Evolutionary conservation across 92 coral and sea anemone species (phyloP).

Genomic region (Zoanthus solanderi): DNA sequence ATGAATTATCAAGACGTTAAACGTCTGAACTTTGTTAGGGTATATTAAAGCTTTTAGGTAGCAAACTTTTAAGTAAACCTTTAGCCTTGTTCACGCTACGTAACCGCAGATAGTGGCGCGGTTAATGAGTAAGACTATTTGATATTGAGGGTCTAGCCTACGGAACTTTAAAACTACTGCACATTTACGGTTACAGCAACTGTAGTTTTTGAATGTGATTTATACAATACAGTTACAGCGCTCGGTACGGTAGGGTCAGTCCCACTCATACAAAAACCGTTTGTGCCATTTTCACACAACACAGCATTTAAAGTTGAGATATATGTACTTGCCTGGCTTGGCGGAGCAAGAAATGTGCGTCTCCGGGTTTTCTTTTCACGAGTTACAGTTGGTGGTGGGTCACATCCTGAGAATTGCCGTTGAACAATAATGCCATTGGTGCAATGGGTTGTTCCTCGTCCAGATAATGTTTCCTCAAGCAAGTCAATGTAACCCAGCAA

Average conservation of each 20-base stretch:
- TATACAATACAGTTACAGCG: background rate
- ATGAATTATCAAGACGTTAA: background rate
- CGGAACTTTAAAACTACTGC: background rate
- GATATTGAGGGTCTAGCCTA: background rate
- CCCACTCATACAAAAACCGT: background rate
- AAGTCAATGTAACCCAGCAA: conserved; percentile 71
- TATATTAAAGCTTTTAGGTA: background rate
- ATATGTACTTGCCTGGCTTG: conserved; percentile 58
- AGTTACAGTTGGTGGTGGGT: conserved; percentile 49
- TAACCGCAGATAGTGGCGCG: conserved; percentile 2
- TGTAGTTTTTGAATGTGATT: background rate
- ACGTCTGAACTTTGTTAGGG: background rate
- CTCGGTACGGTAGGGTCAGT: background rate
- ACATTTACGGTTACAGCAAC: background rate
- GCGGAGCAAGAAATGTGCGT: conserved; percentile 50
- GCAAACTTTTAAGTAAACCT: background rate
- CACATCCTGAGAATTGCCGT: conserved; percentile 4
- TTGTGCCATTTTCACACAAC: background rate
- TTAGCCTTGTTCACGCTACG: conserved; percentile 1
- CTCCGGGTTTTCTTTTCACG: conserved; percentile 19
- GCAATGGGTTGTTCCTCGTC: conserved; percentile 68
- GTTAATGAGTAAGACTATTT: background rate
- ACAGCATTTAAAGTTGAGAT: background rate
- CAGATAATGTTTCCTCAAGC: conserved; percentile 65
- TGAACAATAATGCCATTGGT: conserved; percentile 62